A percentile compares a stretch with the other conserved stretches of the same genome.
These are phyloP conservation scores for Calypte anna DNA, from an alignment of 2,113 vertebrate genomes.

Conservation along the genomic window DNA sequence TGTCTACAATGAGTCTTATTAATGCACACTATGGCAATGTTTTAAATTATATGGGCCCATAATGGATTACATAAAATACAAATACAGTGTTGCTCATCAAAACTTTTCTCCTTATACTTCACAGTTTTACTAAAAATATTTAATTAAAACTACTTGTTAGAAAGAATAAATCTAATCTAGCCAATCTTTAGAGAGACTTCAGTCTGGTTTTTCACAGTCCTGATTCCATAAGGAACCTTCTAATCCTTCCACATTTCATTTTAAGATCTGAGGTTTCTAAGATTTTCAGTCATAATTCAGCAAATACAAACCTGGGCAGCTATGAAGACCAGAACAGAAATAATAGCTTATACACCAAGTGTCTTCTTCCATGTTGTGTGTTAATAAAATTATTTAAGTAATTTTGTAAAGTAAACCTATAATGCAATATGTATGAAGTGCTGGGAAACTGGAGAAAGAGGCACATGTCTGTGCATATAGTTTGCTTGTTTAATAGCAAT, in stretches of 20 bases:
- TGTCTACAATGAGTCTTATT: background rate
- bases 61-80: background rate
- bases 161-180: background rate
- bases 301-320: background rate
- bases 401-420: background rate
- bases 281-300: background rate
- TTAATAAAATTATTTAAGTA: background rate
- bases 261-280: background rate
- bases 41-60: background rate
- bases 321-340: background rate
- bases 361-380: background rate
- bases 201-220: background rate
- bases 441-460: background rate
- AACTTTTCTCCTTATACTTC: background rate
- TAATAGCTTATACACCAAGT: background rate
- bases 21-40: background rate
- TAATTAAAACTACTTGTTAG: slow-evolving; percentile 6
- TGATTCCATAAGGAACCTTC: background rate
- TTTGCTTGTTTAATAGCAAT: background rate
- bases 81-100: background rate
- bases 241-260: background rate
- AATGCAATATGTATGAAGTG: background rate
- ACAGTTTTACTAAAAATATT: background rate
- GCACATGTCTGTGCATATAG: fast-evolving
- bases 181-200: background rate